Conservation (phyloP, 2,888 invertebrate genomes). For the Oxycera nigricornis region DNA sequence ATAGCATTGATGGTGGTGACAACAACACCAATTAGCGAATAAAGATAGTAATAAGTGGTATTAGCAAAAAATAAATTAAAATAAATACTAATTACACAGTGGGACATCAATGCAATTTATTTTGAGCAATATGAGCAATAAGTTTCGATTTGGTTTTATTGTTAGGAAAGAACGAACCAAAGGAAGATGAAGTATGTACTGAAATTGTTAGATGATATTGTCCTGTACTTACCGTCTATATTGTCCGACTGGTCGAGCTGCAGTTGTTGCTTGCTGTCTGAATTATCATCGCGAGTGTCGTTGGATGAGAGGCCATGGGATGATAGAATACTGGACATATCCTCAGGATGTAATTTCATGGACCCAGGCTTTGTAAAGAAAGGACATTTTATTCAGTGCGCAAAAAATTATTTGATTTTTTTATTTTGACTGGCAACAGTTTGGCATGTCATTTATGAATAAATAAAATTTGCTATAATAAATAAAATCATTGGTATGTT, state of each 20-base stretch:
- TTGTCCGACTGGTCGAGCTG: conserved; percentile 76
- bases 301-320: conserved; percentile 65
- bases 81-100: neutral
- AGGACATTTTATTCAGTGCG: too few relatives aligned
- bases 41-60: neutral
- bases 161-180: conserved; percentile 41
- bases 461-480: too few relatives aligned
- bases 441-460: too few relatives aligned
- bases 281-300: conserved; percentile 66
- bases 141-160: conserved; percentile 35
- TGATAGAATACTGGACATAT: conserved; percentile 70
- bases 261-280: conserved; percentile 64
- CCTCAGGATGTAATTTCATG: conserved; percentile 64
- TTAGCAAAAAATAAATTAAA: neutral
- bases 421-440: too few relatives aligned
- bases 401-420: too few relatives aligned
- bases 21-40: neutral
- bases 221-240: conserved; percentile 73
- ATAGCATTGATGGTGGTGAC: conserved; percentile 18
- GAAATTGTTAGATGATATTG: conserved; percentile 1
- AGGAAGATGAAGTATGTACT: neutral
- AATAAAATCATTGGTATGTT: too few relatives aligned
- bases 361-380: conserved; percentile 48
- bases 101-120: conserved; percentile 34
- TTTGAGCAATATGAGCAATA: conserved; percentile 23